Evolutionary conservation across 1,140 invertebrate species (phyloP).

Genomic region (Megalopta genalis): DNA sequence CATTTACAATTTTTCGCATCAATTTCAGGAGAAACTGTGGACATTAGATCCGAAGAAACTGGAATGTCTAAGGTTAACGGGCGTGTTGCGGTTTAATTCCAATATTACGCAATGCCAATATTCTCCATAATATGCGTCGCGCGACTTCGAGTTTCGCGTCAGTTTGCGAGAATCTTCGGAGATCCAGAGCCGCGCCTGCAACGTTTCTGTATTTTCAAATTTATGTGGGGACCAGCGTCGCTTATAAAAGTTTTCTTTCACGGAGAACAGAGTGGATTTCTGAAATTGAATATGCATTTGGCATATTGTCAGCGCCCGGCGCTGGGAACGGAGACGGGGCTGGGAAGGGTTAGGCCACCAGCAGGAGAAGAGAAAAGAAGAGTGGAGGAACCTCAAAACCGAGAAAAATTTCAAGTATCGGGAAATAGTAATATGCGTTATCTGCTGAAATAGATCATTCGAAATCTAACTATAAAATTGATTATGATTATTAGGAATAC

Average conservation of each 20-base stretch:
- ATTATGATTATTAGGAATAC: no score
- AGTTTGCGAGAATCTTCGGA: background rate
- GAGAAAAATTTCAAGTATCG: conserved; percentile 52
- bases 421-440: background rate
- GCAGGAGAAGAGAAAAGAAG: conserved; percentile 6
- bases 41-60: no score
- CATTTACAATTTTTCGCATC: no score
- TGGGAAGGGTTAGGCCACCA: background rate
- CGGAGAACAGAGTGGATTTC: conserved; percentile 47
- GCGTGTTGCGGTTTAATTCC: no score
- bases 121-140: background rate
- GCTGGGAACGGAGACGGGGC: conserved; percentile 1
- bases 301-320: conserved; percentile 50
- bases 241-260: conserved; percentile 55
- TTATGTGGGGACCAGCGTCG: conserved; percentile 44
- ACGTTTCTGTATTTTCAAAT: conserved; percentile 37
- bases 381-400: conserved; percentile 30
- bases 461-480: background rate
- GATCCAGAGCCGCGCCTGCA: background rate
- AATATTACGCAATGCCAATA: no score
- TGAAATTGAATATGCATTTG: conserved; percentile 70
- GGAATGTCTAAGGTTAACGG: no score
- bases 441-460: background rate
- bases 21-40: no score
- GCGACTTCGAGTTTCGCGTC: background rate